Base-by-base conservation (phyloP, 2,113 vertebrate species). In the Bathybates hornii region DNA sequence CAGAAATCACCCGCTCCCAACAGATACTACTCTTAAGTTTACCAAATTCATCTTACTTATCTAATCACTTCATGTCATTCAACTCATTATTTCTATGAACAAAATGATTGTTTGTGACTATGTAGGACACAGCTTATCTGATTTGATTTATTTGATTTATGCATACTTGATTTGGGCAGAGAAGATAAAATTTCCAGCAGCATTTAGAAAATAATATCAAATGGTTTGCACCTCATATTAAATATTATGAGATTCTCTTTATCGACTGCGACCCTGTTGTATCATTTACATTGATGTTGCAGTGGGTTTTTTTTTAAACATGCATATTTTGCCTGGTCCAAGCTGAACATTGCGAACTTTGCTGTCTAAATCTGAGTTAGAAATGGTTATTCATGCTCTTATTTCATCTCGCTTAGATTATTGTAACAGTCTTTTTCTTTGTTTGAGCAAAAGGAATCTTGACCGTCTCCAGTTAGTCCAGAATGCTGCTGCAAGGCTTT, bases 61-160 rank as follows among this genome's bases (percentile, higher is more conserved):
- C 43, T 80, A 73, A 54, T 80, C 71, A 34, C 24, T 29, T 82
- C 16, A 80, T 43, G 80, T 81, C 45, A 16, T 17, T 27, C 24
- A n/a, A 78, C 17, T 78, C 45, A 52, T 78, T 78, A 52, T 73
- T 54, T 78, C 7, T 68, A 7, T 68, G 32, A 27, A 38, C 5
- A 59, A 41, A 81, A 38, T 38, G 12, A 7, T 12, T 80, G 24
- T 45, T 79, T 52, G 6, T 8, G 48, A 9, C 3, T 53, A 13
- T 79, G 21, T 57, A n/a, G 13, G 56, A 16, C 19, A 61, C 17
- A 52, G 27, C 73, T 78, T 78, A 78, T 52, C 73, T 52, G 17
- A 78, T 78, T 78, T 78, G 45, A 19, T 45, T 21, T 34, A 82
- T 82, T 82, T 82, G 80, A 82, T 43, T 61, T 48, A 21, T 61